Evolutionary conservation across 2,113 vertebrate species (phyloP).

Genomic region (Maccullochella peelii): DNA sequence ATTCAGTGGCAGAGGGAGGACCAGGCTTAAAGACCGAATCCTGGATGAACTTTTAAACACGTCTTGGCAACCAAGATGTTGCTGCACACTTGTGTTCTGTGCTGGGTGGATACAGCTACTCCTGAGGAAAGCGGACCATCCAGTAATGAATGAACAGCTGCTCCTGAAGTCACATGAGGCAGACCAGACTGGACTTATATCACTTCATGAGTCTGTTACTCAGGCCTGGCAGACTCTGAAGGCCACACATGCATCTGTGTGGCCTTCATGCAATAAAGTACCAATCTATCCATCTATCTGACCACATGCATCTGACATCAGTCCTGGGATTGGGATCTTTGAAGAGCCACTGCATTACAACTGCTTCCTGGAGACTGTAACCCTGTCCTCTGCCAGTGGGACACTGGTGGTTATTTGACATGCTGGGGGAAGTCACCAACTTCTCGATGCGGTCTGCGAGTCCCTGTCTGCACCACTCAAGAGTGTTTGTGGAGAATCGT

Average conservation of each 20-base stretch:
- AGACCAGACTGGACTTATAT: neutral
- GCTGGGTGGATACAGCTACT: neutral
- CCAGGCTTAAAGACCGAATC: neutral
- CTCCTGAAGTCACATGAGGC: neutral
- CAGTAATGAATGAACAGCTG: constrained; percentile 8
- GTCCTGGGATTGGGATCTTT: neutral
- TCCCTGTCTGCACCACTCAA: neutral
- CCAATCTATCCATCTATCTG: no score
- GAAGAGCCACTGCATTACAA: neutral
- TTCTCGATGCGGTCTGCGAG: neutral
- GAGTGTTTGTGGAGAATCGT: neutral
- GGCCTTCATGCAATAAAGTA: no score
- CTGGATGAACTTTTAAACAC: neutral
- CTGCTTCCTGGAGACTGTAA: neutral
- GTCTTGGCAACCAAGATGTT: neutral
- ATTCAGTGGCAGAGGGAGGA: neutral
- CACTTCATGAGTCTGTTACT: neutral
- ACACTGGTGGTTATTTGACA: neutral
- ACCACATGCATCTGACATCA: neutral
- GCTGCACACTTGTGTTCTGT: neutral
- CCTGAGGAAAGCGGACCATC: constrained; percentile 1
- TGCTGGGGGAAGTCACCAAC: no score
- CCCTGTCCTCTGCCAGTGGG: neutral
- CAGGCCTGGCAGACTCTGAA: neutral
- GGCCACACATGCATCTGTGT: constrained; percentile 1